Evolutionary conservation across 2,888 invertebrate species (phyloP).

Genomic region (Andrena bicolor): DNA sequence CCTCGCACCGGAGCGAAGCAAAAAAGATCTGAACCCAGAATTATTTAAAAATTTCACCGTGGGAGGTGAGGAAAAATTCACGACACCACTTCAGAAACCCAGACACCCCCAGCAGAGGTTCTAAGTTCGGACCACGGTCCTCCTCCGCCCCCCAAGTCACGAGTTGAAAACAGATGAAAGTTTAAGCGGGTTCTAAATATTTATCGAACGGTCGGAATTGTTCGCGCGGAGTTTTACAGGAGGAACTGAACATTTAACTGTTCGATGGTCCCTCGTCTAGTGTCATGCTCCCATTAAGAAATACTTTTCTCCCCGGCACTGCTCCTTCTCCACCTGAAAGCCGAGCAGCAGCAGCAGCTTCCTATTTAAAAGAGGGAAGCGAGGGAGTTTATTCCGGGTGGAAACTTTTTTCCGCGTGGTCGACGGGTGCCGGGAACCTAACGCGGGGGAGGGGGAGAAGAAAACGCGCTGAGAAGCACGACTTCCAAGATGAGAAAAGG

Average conservation of each 20-base stretch:
- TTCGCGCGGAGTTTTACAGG: not conserved
- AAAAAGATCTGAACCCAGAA: not conserved
- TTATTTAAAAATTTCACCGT: not conserved
- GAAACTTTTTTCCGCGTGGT: slow-evolving; percentile 38
- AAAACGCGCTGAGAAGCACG: slow-evolving; percentile 45
- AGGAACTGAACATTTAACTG: slow-evolving; percentile 16
- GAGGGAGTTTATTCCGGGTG: slow-evolving; percentile 34
- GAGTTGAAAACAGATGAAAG: not conserved
- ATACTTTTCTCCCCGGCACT: slow-evolving; percentile 1
- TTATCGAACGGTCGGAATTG: slow-evolving; percentile 28
- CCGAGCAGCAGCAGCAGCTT: slow-evolving; percentile 28
- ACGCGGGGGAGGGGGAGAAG: not conserved
- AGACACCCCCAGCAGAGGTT: not conserved
- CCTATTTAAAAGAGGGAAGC: slow-evolving; percentile 30
- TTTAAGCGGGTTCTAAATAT: slow-evolving; percentile 18
- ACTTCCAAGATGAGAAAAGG: slow-evolving; percentile 71
- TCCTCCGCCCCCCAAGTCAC: not conserved
- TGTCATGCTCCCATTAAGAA: slow-evolving; percentile 30
- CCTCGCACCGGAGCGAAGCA: not conserved
- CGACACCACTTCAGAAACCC: too few relatives aligned
- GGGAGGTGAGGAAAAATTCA: not conserved
- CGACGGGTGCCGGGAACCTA: slow-evolving; percentile 11
- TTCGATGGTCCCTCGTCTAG: not conserved
- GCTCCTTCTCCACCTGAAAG: not conserved
- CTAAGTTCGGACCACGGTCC: not conserved